Conservation (phyloP, 2,113 vertebrate species). For the Poeciliopsis prolifica region DNA sequence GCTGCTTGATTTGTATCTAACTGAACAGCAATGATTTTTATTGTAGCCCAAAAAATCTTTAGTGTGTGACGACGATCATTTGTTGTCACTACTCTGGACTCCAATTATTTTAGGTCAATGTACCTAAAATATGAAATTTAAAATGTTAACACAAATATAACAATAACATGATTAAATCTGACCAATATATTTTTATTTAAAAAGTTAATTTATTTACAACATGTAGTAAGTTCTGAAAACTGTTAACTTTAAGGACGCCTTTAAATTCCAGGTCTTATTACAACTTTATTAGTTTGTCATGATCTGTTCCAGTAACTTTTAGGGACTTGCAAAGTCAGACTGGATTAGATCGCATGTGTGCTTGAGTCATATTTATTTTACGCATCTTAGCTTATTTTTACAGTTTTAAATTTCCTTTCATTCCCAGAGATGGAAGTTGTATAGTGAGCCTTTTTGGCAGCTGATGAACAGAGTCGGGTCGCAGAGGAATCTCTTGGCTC, state of each 20-base stretch:
- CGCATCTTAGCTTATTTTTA: not conserved
- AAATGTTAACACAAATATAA: not conserved
- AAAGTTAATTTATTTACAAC: not conserved
- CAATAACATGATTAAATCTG: not conserved
- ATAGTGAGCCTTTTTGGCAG: not conserved
- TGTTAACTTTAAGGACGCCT: too few relatives aligned
- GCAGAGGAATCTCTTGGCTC: conserved; percentile 28
- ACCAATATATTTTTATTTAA: too few relatives aligned
- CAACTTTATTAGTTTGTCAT: not conserved
- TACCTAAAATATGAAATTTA: not conserved
- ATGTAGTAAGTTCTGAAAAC: too few relatives aligned
- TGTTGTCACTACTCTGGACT: not conserved
- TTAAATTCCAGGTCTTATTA: not conserved
- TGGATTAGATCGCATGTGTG: not conserved
- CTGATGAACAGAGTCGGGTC: conserved; percentile 21
- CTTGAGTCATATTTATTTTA: not conserved
- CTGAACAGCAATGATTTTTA: too few relatives aligned
- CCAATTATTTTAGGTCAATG: not conserved
- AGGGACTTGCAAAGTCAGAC: not conserved
- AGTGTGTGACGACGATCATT: not conserved
- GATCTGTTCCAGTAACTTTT: not conserved
- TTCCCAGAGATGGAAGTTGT: not conserved
- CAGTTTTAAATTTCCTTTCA: not conserved
- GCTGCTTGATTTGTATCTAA: too few relatives aligned
- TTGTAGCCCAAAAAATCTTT: too few relatives aligned